phyloP scores from a whole-genome alignment of 2,888 invertebrate genomes.

The Pardosa pseudoannulata region DNA sequence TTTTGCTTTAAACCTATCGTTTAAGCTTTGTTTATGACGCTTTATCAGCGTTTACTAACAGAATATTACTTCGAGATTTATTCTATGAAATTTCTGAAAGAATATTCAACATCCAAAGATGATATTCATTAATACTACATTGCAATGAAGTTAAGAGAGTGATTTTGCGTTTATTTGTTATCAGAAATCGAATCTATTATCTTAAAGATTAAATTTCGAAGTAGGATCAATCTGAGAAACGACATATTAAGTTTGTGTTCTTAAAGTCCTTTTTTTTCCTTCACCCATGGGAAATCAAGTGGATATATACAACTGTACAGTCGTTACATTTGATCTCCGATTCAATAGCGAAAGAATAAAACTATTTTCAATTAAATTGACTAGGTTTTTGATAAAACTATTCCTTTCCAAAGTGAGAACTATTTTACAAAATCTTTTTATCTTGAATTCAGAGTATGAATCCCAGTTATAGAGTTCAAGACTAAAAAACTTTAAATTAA shows the following conservation, averaged over 20 bases:
- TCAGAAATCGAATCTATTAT: not conserved
- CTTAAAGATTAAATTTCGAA: not conserved
- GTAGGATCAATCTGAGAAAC: not conserved
- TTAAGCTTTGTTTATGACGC: no score
- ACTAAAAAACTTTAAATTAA: no score
- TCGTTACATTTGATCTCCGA: not conserved
- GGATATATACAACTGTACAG: not conserved
- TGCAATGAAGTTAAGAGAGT: no score
- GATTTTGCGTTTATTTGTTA: not conserved
- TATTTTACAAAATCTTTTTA: no score
- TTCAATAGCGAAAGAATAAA: not conserved
- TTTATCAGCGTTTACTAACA: no score
- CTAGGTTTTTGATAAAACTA: not conserved
- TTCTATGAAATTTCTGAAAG: no score
- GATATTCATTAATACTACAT: no score
- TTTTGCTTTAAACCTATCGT: no score
- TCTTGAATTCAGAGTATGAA: no score
- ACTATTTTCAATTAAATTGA: slow-evolving; percentile 1
- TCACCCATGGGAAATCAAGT: not conserved
- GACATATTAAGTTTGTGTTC: not conserved
- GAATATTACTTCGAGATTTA: no score
- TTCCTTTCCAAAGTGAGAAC: not conserved
- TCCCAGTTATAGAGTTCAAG: no score
- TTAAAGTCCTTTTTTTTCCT: not conserved
- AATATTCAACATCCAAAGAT: no score